Evolutionary conservation across 2,113 vertebrate genomes (phyloP).

Genomic region (Sylvilagus bachmani): DNA sequence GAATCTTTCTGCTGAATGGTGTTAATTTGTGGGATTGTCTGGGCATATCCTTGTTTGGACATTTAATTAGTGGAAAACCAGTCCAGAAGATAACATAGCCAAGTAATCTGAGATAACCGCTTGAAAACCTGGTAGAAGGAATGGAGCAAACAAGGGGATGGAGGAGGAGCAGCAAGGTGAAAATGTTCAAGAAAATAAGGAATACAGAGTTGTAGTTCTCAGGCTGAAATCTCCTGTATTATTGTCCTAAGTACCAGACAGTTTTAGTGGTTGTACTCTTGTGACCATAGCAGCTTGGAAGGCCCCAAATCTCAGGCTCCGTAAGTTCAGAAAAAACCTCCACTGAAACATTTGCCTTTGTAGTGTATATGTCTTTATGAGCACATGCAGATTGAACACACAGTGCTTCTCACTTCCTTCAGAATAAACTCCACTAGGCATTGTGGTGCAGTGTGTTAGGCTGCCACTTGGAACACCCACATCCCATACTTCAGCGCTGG

Average conservation of each 20-base stretch:
- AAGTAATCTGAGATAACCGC: slow-evolving; percentile 4
- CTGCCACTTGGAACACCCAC: too few species aligned
- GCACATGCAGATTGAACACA: neutral
- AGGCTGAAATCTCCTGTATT: neutral
- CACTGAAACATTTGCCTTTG: neutral
- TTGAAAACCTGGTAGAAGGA: slow-evolving; percentile 41
- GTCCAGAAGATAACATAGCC: slow-evolving; percentile 46
- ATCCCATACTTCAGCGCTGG: too few species aligned
- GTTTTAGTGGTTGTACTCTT: neutral
- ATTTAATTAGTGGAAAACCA: slow-evolving; percentile 71
- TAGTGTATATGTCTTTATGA: neutral
- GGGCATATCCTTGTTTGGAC: slow-evolving; percentile 61
- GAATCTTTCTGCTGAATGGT: slow-evolving; percentile 59
- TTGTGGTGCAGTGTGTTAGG: too few species aligned
- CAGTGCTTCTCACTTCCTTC: neutral
- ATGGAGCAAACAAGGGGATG: neutral
- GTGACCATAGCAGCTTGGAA: neutral
- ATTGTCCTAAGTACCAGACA: neutral
- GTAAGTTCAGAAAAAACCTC: slow-evolving; percentile 7
- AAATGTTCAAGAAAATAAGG: neutral
- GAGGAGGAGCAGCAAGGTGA: neutral
- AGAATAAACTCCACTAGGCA: neutral
- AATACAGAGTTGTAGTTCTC: neutral
- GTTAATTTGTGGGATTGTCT: slow-evolving; percentile 71
- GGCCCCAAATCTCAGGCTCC: neutral